Conservation (phyloP, 1,140 invertebrate genomes). For the Diachasma alloeum region DNA sequence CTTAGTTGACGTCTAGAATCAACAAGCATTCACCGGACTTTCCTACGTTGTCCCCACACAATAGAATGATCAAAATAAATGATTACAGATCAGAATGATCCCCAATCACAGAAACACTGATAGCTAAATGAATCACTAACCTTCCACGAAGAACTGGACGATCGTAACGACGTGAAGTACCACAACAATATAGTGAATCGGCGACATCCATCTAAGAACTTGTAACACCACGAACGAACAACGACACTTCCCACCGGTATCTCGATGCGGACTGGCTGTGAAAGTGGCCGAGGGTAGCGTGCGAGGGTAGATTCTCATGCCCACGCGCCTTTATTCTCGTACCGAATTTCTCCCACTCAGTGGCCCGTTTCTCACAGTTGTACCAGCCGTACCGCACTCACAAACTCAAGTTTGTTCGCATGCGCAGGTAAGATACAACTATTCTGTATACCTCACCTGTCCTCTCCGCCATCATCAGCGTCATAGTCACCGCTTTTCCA, state of each 20-base stretch:
- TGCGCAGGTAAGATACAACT: conserved; percentile 40
- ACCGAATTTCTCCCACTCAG: conserved; percentile 10
- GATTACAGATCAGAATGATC: not conserved
- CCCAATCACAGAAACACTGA: not conserved
- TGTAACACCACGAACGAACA: conserved; percentile 46
- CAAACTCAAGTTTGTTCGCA: conserved; percentile 43
- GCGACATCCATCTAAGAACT: conserved; percentile 61
- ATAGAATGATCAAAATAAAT: not conserved
- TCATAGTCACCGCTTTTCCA: conserved; percentile 48
- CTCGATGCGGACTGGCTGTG: conserved; percentile 53
- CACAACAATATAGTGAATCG: conserved; percentile 50
- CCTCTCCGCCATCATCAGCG: conserved; percentile 49
- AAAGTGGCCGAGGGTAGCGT: conserved; percentile 17
- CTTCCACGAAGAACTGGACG: conserved; percentile 46
- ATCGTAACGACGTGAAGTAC: conserved; percentile 46
- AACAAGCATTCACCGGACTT: not conserved
- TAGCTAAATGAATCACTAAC: conserved; percentile 41
- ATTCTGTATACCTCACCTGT: conserved; percentile 43
- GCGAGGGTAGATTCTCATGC: conserved; percentile 36
- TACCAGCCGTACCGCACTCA: conserved; percentile 43
- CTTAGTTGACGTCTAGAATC: not conserved
- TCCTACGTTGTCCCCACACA: not conserved
- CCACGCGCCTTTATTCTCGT: not conserved
- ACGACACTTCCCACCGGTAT: conserved; percentile 55
- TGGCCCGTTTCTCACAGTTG: not conserved